These are phyloP conservation scores for Oenanthe oenanthe DNA, from an alignment of 2,113 vertebrate species.

Conservation along the genomic window DNA sequence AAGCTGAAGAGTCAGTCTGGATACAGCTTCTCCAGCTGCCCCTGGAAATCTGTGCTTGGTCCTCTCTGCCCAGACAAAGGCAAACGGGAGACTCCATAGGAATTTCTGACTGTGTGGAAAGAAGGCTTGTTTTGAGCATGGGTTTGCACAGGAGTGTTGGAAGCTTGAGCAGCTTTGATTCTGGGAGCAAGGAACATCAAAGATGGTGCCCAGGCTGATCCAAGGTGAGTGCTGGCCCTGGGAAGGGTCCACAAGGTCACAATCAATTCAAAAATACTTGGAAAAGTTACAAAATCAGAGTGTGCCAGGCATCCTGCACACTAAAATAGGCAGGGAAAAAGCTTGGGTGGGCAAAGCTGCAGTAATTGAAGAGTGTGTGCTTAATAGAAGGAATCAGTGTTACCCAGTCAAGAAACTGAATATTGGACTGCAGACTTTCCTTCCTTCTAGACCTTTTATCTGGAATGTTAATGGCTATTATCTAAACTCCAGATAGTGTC, in stretches of 20 bases:
- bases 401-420: not conserved
- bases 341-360: not conserved
- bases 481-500: not conserved
- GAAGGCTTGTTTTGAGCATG: not conserved
- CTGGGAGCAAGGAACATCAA: not conserved
- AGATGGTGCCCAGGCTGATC: not conserved
- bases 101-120: not conserved
- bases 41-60: not conserved
- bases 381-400: not conserved
- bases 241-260: not conserved
- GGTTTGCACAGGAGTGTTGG: fast-evolving
- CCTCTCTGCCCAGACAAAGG: not conserved
- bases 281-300: not conserved
- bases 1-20: not conserved
- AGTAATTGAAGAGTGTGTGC: not conserved
- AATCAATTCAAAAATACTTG: not conserved
- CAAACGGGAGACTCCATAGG: not conserved
- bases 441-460: not conserved
- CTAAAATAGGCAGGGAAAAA: not conserved
- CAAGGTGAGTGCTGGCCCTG: not conserved
- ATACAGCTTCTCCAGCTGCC: not conserved
- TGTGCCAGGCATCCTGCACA: too few relatives aligned
- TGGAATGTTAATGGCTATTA: not conserved
- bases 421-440: not conserved
- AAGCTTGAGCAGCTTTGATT: not conserved